These are phyloP conservation scores for Pinna nobilis DNA, from an alignment of 1,140 invertebrate species.

Conservation along the genomic window DNA sequence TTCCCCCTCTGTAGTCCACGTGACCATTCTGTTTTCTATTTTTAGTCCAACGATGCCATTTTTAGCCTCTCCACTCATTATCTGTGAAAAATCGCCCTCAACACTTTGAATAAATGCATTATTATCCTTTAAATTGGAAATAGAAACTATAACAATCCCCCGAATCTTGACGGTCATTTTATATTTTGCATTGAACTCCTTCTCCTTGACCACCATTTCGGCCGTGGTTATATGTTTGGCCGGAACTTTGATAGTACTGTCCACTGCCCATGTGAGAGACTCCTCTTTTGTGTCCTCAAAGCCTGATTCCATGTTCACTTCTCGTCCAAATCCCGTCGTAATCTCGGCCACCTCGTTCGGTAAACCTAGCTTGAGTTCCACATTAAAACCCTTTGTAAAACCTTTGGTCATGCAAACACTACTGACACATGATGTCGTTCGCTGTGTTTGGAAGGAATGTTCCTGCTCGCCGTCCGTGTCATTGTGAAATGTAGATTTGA, in stretches of 20 bases:
- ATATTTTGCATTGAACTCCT: conserved; percentile 74
- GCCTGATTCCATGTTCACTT: conserved; percentile 74
- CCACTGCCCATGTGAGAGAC: conserved; percentile 75
- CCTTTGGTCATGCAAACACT: conserved; percentile 73
- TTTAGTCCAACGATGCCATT: conserved; percentile 53
- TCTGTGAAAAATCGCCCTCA: conserved; percentile 71
- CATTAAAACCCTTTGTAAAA: conserved; percentile 74
- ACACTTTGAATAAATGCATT: conserved; percentile 71
- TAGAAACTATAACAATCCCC: conserved; percentile 71
- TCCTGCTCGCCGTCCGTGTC: conserved; percentile 74
- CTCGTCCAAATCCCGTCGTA: conserved; percentile 76
- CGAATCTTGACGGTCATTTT: conserved; percentile 69
- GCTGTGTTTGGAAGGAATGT: conserved; percentile 76
- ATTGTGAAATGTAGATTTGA: conserved; percentile 76
- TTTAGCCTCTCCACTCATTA: conserved; percentile 59
- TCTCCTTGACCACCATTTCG: conserved; percentile 74
- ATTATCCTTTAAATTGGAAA: conserved; percentile 73
- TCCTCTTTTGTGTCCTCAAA: conserved; percentile 74
- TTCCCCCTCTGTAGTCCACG: conserved; percentile 64
- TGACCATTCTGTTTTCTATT: conserved; percentile 58
- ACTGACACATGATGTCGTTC: conserved; percentile 74
- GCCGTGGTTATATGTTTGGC: conserved; percentile 71
- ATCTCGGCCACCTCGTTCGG: conserved; percentile 74
- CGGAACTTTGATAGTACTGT: conserved; percentile 75
- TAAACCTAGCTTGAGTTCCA: conserved; percentile 75